These are phyloP conservation scores for Leistus spinibarbis DNA, from an alignment of 2,888 invertebrate genomes.

Conservation along the genomic window DNA sequence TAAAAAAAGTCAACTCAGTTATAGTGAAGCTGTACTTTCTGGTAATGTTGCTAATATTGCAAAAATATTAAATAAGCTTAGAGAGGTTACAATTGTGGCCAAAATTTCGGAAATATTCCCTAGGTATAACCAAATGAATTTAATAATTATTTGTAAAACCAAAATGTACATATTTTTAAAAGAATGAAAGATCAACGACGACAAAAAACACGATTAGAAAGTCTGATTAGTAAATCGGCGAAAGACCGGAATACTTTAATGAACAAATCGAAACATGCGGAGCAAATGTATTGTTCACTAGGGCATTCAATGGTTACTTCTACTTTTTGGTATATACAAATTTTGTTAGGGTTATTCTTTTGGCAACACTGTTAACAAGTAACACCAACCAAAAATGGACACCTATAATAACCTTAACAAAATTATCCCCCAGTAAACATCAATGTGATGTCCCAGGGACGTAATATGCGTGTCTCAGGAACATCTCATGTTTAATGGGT, in stretches of 20 bases:
- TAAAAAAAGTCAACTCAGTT: slow-evolving; percentile 40
- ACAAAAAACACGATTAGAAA: slow-evolving; percentile 48
- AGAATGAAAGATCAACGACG: slow-evolving; percentile 50
- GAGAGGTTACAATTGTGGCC: slow-evolving; percentile 54
- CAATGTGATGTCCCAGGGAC: no score
- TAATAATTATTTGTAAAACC: not conserved
- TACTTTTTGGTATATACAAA: slow-evolving; percentile 47
- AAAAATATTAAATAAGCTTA: slow-evolving; percentile 53
- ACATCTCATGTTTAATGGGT: no score
- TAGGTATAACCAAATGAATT: slow-evolving; percentile 50
- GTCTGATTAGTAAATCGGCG: slow-evolving; percentile 47
- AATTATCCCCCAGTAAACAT: no score
- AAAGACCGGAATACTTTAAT: slow-evolving; percentile 46
- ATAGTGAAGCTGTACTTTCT: slow-evolving; percentile 50
- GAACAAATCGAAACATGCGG: slow-evolving; percentile 49
- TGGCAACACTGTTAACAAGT: not conserved
- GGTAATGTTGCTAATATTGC: slow-evolving; percentile 54
- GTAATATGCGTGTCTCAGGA: no score
- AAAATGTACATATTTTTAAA: not conserved
- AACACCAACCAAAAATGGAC: no score
- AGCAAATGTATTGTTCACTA: slow-evolving; percentile 46
- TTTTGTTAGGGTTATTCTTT: not conserved
- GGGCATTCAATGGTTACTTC: slow-evolving; percentile 50
- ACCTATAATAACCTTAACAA: no score
- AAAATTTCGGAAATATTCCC: slow-evolving; percentile 57